Conservation (phyloP, 1,140 invertebrate genomes). For the Gryllus bimaculatus region DNA sequence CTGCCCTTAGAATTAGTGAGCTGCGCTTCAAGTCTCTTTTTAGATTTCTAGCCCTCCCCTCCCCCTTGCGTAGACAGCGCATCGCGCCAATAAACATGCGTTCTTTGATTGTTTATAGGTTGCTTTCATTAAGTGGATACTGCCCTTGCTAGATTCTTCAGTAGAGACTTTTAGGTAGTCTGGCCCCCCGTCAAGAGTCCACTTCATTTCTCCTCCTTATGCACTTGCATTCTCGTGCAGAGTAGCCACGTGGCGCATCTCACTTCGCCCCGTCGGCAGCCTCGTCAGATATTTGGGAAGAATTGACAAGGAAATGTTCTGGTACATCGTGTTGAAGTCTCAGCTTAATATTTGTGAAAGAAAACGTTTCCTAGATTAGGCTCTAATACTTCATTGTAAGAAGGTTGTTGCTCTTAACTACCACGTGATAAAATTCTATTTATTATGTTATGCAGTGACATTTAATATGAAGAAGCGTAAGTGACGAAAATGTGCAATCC, state of each 20-base stretch:
- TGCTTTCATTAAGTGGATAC: neutral
- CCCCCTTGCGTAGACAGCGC: neutral
- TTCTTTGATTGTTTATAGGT: neutral
- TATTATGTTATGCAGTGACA: no score
- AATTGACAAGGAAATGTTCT: no score
- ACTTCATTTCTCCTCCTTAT: neutral
- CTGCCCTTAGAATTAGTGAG: neutral
- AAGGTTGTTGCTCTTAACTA: no score
- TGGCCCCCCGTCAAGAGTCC: neutral
- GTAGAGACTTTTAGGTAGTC: neutral
- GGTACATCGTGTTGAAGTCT: no score
- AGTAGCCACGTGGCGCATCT: neutral
- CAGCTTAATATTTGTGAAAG: no score
- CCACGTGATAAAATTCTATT: no score
- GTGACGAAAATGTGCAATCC: no score
- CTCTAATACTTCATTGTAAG: no score
- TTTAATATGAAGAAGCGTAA: no score
- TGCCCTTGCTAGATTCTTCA: neutral
- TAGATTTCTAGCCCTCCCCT: neutral
- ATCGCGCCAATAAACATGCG: neutral
- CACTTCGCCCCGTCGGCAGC: neutral
- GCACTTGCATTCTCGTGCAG: neutral
- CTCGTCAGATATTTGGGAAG: neutral
- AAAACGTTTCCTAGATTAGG: no score
- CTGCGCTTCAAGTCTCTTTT: neutral